phyloP scores from a whole-genome alignment of 2,888 invertebrate genomes.

The Caenorhabditis uteleia region DNA sequence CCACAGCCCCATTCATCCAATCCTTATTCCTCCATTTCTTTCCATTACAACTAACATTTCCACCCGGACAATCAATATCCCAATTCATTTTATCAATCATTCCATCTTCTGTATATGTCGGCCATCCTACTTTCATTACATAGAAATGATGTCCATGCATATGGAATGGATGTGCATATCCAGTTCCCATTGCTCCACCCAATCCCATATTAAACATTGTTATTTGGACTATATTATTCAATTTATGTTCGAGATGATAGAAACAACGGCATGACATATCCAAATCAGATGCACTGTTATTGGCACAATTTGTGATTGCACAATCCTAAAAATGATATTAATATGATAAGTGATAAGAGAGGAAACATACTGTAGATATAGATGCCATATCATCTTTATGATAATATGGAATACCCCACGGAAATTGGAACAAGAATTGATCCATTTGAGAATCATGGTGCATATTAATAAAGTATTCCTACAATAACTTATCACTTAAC shows the following conservation, averaged over 20 bases:
- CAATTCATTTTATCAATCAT: conserved; percentile 56
- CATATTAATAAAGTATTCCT: conserved; percentile 66
- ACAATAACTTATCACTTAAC: conserved; percentile 8
- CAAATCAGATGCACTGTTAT: conserved; percentile 26
- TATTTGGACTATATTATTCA: conserved; percentile 62
- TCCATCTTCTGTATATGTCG: conserved; percentile 50
- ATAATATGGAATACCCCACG: conserved; percentile 63
- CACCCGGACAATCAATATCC: conserved; percentile 26
- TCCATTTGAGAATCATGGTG: conserved; percentile 64
- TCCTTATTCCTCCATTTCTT: conserved; percentile 31
- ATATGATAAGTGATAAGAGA: neutral
- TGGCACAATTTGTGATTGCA: conserved; percentile 21
- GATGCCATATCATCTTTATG: conserved; percentile 47
- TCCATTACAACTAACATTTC: conserved; percentile 37
- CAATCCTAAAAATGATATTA: conserved; percentile 27
- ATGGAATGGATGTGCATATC: conserved; percentile 65
- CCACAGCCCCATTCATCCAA: conserved; percentile 56
- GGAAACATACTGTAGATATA: conserved; percentile 34
- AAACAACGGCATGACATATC: conserved; percentile 61
- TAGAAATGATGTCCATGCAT: conserved; percentile 65
- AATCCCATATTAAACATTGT: conserved; percentile 66
- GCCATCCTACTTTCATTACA: conserved; percentile 63
- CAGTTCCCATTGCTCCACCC: conserved; percentile 53
- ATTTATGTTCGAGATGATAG: conserved; percentile 56
- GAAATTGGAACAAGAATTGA: conserved; percentile 55